A percentile compares a stretch with the other conserved stretches of the same genome.
These are phyloP conservation scores for Hirtodrosophila alboralis DNA, from an alignment of 2,888 invertebrate genomes.

Conservation along the genomic window DNA sequence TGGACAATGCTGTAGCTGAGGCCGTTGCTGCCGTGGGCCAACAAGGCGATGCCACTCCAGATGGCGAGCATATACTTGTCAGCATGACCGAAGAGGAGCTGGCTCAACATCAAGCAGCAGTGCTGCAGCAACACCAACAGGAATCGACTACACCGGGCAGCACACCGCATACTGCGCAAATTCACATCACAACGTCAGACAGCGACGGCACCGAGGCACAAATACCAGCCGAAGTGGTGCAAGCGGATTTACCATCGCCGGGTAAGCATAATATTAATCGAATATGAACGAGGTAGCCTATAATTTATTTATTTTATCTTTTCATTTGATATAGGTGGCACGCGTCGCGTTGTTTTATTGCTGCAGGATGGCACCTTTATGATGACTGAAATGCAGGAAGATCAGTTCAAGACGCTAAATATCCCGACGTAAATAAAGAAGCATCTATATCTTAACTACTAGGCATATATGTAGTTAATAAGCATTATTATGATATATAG, in stretches of 20 bases:
- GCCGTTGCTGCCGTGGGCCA: slow-evolving; percentile 82
- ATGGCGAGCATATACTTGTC: slow-evolving; percentile 80
- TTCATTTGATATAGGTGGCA: slow-evolving; percentile 87
- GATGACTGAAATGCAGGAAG: slow-evolving; percentile 94
- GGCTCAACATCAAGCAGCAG: slow-evolving; percentile 79
- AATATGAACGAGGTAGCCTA: too few species aligned
- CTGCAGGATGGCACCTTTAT: slow-evolving; percentile 93
- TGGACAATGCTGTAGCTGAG: slow-evolving; percentile 84
- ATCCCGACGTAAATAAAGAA: slow-evolving; percentile 80
- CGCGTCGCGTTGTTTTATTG: slow-evolving; percentile 92
- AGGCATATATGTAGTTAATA: slow-evolving; percentile 42
- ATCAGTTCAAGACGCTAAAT: slow-evolving; percentile 87
- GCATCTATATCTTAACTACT: slow-evolving; percentile 24
- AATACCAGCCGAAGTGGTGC: slow-evolving; percentile 93
- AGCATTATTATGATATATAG: slow-evolving; percentile 36
- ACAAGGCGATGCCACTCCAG: slow-evolving; percentile 71
- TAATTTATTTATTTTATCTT: not conserved
- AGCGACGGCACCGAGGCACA: slow-evolving; percentile 87
- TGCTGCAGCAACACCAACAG: slow-evolving; percentile 58
- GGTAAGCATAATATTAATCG: slow-evolving; percentile 86
- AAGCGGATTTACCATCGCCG: slow-evolving; percentile 93
- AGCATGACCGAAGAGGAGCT: slow-evolving; percentile 82
- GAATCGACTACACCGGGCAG: slow-evolving; percentile 43
- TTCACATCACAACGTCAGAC: slow-evolving; percentile 70
- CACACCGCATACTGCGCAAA: slow-evolving; percentile 62